Base-by-base conservation (phyloP, 2,888 invertebrate genomes). In the Sabellastarte sp. region DNA sequence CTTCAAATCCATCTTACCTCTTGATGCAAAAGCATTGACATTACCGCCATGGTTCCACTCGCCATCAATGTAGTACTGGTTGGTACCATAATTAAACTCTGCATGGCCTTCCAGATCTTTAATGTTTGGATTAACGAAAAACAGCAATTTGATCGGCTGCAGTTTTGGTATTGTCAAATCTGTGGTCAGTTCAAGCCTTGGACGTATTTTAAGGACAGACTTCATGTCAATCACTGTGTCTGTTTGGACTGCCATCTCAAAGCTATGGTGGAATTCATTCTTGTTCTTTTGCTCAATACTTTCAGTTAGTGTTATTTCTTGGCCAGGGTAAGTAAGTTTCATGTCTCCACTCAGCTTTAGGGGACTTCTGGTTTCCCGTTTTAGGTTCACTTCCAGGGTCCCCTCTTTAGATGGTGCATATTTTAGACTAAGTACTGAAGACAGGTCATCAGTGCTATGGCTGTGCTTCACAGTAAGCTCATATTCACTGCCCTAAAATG, bases 111-210 rank as follows among this genome's bases (percentile, higher is more conserved):
- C 32, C 30, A 71, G 31, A 57, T 69, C 62, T n/a, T 51, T 57
- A 3, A 65, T 50, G 56, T 59, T 69, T 10, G 69, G 70, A n/a
- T 69, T 71, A 24, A 72, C 55, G 53, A 63, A 55, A 3, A 64
- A 68, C 5, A 59, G 50, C 32, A 72, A 32, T n/a, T 41, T 53
- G 60, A 72, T 62, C 1, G 70, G 67, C 20, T 58, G 30, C 41
- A 61, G 51, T 30, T 52, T 61, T 20, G 61, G 61, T 5, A 67
- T 33, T 10, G 33, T 63, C 3, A 72, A 33, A n/a, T 62, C 60
- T n/a, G 67, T 51, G 4, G 62, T 52, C 33, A 72, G 50, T 53
- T 72, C 68, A 51, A 70, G 69, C 5, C 57, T 57, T 24, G 63
- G 64, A 15, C 32, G 51, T 61, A 66, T 69, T 20, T 41, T 41